These are phyloP conservation scores for Helogale parvula DNA, from an alignment of 2,113 vertebrate species.

Conservation along the genomic window DNA sequence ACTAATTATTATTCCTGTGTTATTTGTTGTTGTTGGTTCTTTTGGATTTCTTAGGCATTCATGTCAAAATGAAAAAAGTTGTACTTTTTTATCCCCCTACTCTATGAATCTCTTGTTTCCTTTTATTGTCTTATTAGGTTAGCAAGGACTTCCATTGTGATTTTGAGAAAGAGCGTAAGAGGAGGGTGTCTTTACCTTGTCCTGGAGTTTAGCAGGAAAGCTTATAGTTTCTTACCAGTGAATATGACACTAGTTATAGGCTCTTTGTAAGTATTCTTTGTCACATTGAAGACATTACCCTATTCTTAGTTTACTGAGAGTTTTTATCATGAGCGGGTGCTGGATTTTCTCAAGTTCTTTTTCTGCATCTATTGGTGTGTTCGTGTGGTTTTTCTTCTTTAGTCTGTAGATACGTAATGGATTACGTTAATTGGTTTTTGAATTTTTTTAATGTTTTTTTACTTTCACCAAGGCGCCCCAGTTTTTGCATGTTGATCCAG, in stretches of 20 bases:
- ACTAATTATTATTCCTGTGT: neutral
- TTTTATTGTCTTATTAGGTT: neutral
- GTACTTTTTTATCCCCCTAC: neutral
- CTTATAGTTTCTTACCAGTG: neutral
- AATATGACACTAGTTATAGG: neutral
- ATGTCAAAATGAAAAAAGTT: neutral
- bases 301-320: neutral
- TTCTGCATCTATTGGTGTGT: neutral
- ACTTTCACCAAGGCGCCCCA: too few species aligned
- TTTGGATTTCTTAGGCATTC: neutral
- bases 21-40: neutral
- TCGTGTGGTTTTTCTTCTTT: neutral
- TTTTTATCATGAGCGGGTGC: neutral
- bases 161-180: neutral
- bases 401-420: neutral
- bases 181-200: neutral
- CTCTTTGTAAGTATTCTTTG: constrained; percentile 33
- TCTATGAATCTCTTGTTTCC: neutral
- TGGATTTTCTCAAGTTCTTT: neutral
- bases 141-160: neutral
- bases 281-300: neutral
- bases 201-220: neutral
- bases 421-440: constrained; percentile 8
- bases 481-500: neutral
- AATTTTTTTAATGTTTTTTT: neutral